Percentiles rank a stretch among this genome's conserved stretches.
phyloP scores from a whole-genome alignment of 2,797 vertebrate genomes.

The Myotis findleyi region DNA sequence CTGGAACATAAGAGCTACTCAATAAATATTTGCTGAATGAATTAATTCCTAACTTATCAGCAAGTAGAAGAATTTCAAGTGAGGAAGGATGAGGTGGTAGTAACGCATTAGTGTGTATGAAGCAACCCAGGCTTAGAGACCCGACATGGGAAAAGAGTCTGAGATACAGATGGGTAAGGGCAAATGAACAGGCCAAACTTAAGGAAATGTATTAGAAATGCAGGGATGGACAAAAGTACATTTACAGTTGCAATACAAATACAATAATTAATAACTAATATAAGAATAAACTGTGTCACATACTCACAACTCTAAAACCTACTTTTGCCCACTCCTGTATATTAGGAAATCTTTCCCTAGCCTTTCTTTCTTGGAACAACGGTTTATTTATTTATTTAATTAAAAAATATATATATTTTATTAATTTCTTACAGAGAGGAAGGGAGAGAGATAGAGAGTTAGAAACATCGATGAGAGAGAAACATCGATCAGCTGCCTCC shows the following conservation, averaged over 20 bases:
- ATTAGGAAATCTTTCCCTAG: neutral
- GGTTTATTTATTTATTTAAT: neutral
- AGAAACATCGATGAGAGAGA: too few species aligned
- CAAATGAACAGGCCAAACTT: neutral
- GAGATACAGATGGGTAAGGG: neutral
- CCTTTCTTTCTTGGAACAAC: neutral
- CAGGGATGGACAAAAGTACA: neutral
- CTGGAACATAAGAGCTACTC: neutral
- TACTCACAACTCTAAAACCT: neutral
- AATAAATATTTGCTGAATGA: neutral
- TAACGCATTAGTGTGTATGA: neutral
- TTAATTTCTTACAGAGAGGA: too few species aligned
- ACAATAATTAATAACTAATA: neutral
- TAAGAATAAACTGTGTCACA: neutral
- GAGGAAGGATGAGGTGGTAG: neutral
- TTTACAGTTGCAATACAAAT: neutral
- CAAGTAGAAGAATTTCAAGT: slow-evolving; percentile 1
- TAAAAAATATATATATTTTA: too few species aligned
- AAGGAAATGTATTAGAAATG: neutral
- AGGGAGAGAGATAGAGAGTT: too few species aligned
- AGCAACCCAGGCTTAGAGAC: neutral
- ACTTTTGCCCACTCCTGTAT: neutral
- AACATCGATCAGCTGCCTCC: too few species aligned
- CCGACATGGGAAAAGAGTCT: neutral
- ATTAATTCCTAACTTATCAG: neutral